phyloP scores from a whole-genome alignment of 2,113 vertebrate species.

The Myotis brandtii region DNA sequence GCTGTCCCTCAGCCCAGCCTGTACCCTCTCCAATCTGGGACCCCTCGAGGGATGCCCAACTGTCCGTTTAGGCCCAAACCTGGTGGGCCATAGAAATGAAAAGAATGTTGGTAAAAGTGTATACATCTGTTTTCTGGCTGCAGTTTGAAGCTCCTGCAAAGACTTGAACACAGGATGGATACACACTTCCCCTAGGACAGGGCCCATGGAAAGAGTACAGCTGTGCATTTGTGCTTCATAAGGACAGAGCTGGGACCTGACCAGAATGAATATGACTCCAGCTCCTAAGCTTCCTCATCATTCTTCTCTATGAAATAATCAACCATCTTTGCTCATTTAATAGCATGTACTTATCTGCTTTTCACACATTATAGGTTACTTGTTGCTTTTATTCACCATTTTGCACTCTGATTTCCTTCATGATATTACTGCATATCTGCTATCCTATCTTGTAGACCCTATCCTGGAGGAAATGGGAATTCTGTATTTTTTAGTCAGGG shows the following conservation, averaged over 20 bases:
- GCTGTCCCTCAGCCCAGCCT: no score
- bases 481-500: background rate
- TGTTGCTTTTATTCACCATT: background rate
- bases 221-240: background rate
- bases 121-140: background rate
- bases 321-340: background rate
- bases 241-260: background rate
- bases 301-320: background rate
- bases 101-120: background rate
- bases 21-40: no score
- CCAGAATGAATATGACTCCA: background rate
- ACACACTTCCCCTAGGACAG: background rate
- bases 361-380: background rate
- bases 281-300: background rate
- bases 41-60: no score
- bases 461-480: background rate
- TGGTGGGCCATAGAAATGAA: background rate
- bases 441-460: background rate
- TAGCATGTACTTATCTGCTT: background rate
- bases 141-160: background rate
- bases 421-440: background rate
- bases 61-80: no score
- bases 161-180: background rate
- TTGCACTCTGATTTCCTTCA: background rate
- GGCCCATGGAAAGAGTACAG: background rate